Percentiles rank a stretch among this genome's conserved stretches.
Evolutionary conservation across 2,797 vertebrate genomes (phyloP).

Genomic region (Otus scops): DNA sequence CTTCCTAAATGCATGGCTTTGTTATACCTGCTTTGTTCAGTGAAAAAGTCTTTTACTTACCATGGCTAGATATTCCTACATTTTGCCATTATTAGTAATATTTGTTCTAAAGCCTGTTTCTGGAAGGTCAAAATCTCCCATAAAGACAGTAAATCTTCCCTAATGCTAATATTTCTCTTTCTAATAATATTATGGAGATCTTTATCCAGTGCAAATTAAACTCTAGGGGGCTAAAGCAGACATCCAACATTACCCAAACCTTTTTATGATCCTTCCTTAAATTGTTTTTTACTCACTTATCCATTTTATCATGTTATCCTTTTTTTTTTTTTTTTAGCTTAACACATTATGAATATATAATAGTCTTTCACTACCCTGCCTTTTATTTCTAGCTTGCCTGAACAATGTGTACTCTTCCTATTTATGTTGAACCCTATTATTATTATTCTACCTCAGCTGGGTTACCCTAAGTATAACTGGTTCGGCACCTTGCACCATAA

Average conservation of each 20-base stretch:
- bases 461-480: not conserved
- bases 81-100: slow-evolving; percentile 2
- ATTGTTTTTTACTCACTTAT: not conserved
- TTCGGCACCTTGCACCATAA: not conserved
- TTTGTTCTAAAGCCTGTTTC: slow-evolving; percentile 29
- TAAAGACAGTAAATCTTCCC: slow-evolving; percentile 17
- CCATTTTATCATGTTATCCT: not conserved
- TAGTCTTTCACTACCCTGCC: not conserved
- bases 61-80: not conserved
- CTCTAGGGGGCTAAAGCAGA: slow-evolving; percentile 31
- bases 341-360: not conserved
- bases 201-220: slow-evolving; percentile 38
- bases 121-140: slow-evolving; percentile 41
- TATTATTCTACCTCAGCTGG: not conserved
- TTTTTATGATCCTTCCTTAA: not conserved
- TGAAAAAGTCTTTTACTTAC: not conserved
- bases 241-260: not conserved
- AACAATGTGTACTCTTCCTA: not conserved
- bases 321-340: not conserved
- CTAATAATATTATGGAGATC: slow-evolving; percentile 34
- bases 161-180: slow-evolving; percentile 55
- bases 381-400: not conserved
- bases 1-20: not conserved
- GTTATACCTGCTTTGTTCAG: not conserved
- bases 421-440: not conserved